Evolutionary conservation across 2,888 invertebrate species (phyloP).

Genomic region (Bombylius major): DNA sequence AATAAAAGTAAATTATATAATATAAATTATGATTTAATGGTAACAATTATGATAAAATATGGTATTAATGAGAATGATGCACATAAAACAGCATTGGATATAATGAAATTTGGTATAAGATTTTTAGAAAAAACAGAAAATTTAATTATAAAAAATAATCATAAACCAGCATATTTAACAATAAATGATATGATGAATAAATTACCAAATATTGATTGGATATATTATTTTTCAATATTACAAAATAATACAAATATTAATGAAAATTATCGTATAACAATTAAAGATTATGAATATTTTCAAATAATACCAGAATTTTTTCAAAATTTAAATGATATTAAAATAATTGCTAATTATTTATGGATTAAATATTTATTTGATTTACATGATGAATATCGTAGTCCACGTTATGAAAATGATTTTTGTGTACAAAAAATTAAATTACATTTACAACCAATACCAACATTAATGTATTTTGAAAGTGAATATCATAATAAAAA

Average conservation of each 20-base stretch:
- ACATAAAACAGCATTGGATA: background rate
- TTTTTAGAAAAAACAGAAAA: background rate
- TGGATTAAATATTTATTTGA: background rate
- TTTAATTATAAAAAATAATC: background rate
- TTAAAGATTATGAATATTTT: background rate
- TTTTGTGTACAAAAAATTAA: background rate
- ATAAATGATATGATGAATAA: background rate
- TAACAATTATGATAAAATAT: background rate
- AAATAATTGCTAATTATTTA: background rate
- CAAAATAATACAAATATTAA: background rate
- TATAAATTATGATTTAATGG: background rate
- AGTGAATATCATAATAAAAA: background rate
- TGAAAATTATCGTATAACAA: background rate
- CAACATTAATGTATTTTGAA: background rate
- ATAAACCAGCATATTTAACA: background rate
- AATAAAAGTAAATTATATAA: background rate
- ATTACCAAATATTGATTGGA: background rate
- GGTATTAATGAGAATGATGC: background rate
- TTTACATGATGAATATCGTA: background rate
- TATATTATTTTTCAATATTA: background rate
- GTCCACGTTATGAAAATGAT: background rate
- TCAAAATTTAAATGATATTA: background rate
- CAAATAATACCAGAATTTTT: background rate
- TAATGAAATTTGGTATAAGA: background rate
- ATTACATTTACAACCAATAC: background rate